Base-by-base conservation (phyloP, 2,113 vertebrate genomes). In the Lonchura striata region DNA sequence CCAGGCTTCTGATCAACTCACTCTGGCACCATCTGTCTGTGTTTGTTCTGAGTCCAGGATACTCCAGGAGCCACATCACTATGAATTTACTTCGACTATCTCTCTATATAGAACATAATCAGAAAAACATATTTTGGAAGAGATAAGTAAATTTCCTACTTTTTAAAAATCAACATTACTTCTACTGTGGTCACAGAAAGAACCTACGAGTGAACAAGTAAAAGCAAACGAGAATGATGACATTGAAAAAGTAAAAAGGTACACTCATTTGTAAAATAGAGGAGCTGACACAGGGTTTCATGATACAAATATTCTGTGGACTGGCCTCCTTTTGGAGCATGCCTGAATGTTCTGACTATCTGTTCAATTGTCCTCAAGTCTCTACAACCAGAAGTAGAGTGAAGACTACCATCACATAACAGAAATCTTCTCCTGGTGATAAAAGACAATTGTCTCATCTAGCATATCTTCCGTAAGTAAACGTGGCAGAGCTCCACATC, bases 11-110 rank as follows among this genome's bases (percentile, higher is more conserved):
- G 86, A 94, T 85, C 86, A 1, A 7, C 91, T 95, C 94, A 82
- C 94, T 85, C 95, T 76, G 83, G 46, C 80, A 93, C 96, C 96
- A 97, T 96, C 95, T 97, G 96, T 94, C 88, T 91, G 52, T 92
- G 72, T 93, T 94, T 97, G 91, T 71, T 92, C 83, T 78, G 44
- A 78, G 86, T 91, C 96, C 94, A 96, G 94, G 88, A 94, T 94
- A 90, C 83, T 93, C 72, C 82, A 90, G 69, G 91, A 96, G 64
- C 35, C 80, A 92, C 60, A 96, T 92, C 80, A 83, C 94, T 92
- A 81, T 7, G 50, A 90, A 94, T 95, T 93, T 92, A 82, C 59
- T 87, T 95, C 82, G 87, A 25, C 75, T 80, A 80, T 80, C 49
- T 53, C 66, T 82, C 42, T 49, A 44, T n/a, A 63, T 8, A 56